Evolutionary conservation across 2,113 vertebrate genomes (phyloP), one percentile per base, ranked within the genome.

Genomic region (Oreamnos americanus): DNA sequence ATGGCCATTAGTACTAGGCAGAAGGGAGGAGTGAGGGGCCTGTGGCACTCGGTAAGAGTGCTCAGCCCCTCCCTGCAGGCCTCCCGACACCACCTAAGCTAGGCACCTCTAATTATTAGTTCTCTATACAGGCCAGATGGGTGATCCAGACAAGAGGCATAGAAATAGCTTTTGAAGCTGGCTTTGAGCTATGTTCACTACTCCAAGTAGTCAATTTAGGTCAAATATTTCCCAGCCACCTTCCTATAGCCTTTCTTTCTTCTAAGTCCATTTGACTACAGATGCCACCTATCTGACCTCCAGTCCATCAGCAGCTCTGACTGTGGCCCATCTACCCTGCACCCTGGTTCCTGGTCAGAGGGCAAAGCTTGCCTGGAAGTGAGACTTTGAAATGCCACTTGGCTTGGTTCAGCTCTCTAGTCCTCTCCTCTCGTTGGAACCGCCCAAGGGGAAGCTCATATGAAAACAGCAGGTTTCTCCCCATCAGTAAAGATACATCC

Each of bases 401-500:
- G 89, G 82, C 62, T 39, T 39, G 10, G 19, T 67, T 74, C 71
- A 57, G 84, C 62, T 62, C 47, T 47, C 87, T 43, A 14, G 43
- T 71, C n/a, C 39, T 45, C 43, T 85, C 47, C 55, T 39, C 21
- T 45, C 55, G 17, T 51, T 85, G 53, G 28, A 47, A 64, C n/a
- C 43, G 81, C 96, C 84, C 25, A 49, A 96, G 85, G 64, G 39
- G 76, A 94, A 2, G 45, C 43, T 82, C 51, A 39, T 21, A 81
- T 49, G 94, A 92, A 97, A 67, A 45, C 90, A 94, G 94, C 67
- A 92, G 95, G 94, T 79, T 89, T 8, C 57, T 97, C 71, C 87
- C 85, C 26, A 11, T 90, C 84, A 57, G 45, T 92, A 90, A 85
- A 97, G 89, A 84, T 83, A 45, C 62, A 83, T 89, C 96, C 90